phyloP scores from a whole-genome alignment of 2,113 vertebrate species.

The Ictalurus punctatus region DNA sequence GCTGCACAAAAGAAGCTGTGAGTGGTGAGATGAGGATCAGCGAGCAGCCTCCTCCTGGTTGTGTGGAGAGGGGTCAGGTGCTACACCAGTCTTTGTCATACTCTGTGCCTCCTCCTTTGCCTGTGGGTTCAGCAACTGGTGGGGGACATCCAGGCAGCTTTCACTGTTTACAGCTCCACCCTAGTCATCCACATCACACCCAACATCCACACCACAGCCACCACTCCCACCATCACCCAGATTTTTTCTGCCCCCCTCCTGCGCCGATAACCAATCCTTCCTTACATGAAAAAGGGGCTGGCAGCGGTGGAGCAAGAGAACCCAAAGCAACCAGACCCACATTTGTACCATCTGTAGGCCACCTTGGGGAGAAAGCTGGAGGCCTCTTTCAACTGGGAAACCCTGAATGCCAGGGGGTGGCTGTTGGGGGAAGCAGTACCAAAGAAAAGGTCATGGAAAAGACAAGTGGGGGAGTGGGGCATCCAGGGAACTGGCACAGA shows the following conservation, averaged over 20 bases:
- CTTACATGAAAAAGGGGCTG: slow-evolving; percentile 79
- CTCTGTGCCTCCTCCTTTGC: slow-evolving; percentile 79
- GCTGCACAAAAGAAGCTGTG: slow-evolving; percentile 75
- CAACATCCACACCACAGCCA: slow-evolving; percentile 62
- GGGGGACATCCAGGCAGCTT: slow-evolving; percentile 80
- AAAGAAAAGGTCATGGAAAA: slow-evolving; percentile 83
- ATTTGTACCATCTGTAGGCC: slow-evolving; percentile 88
- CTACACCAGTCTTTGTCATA: slow-evolving; percentile 88
- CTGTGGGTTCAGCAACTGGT: slow-evolving; percentile 76
- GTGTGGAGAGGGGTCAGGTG: slow-evolving; percentile 86
- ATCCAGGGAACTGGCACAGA: slow-evolving; percentile 73
- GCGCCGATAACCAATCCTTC: slow-evolving; percentile 72
- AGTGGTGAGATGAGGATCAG: slow-evolving; percentile 79
- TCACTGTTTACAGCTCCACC: slow-evolving; percentile 89
- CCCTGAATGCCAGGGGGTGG: slow-evolving; percentile 76
- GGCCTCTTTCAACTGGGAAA: slow-evolving; percentile 82
- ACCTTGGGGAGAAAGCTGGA: slow-evolving; percentile 80
- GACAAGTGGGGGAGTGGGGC: slow-evolving; percentile 63
- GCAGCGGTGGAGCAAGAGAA: slow-evolving; percentile 72
- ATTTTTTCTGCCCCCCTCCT: slow-evolving; percentile 85
- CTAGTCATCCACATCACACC: slow-evolving; percentile 73
- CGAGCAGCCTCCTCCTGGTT: slow-evolving; percentile 85
- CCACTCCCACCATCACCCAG: slow-evolving; percentile 73
- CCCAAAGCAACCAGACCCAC: slow-evolving; percentile 86
- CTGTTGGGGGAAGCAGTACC: slow-evolving; percentile 70